Evolutionary conservation across 2,888 invertebrate genomes (phyloP).

Genomic region (Mamestra brassicae): DNA sequence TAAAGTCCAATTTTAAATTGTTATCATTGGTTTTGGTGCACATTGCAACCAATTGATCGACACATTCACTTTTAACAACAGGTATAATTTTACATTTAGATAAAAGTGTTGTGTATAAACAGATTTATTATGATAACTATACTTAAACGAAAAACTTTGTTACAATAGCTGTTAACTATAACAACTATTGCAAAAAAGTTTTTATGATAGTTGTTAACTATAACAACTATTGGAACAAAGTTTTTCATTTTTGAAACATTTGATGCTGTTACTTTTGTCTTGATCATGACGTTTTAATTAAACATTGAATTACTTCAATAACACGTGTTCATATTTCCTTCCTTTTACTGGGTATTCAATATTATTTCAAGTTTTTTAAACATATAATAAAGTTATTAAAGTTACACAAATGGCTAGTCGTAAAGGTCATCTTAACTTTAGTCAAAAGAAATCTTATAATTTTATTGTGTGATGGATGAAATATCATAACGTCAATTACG

Average conservation of each 20-base stretch:
- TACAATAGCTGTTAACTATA: slow-evolving; percentile 37
- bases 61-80: slow-evolving; percentile 47
- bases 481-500: slow-evolving; percentile 46
- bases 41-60: slow-evolving; percentile 41
- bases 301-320: slow-evolving; percentile 85
- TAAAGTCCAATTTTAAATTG: slow-evolving; percentile 36
- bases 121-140: slow-evolving; percentile 71
- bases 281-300: slow-evolving; percentile 89
- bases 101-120: slow-evolving; percentile 74
- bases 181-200: slow-evolving; percentile 76
- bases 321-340: slow-evolving; percentile 42
- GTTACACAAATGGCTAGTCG: slow-evolving; percentile 20
- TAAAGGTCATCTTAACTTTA: slow-evolving; percentile 44
- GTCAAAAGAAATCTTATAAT: slow-evolving; percentile 42
- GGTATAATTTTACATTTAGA: slow-evolving; percentile 63
- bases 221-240: slow-evolving; percentile 75
- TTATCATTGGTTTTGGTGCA: slow-evolving; percentile 48
- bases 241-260: slow-evolving; percentile 85
- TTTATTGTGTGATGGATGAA: slow-evolving; percentile 37
- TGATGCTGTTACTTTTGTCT: slow-evolving; percentile 87
- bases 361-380: slow-evolving; percentile 18
- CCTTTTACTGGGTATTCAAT: slow-evolving; percentile 34
- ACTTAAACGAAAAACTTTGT: slow-evolving; percentile 45
- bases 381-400: slow-evolving; percentile 24
- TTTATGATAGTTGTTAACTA: slow-evolving; percentile 66